Conservation (phyloP, 2,113 vertebrate genomes). For the Leiothrix lutea region DNA sequence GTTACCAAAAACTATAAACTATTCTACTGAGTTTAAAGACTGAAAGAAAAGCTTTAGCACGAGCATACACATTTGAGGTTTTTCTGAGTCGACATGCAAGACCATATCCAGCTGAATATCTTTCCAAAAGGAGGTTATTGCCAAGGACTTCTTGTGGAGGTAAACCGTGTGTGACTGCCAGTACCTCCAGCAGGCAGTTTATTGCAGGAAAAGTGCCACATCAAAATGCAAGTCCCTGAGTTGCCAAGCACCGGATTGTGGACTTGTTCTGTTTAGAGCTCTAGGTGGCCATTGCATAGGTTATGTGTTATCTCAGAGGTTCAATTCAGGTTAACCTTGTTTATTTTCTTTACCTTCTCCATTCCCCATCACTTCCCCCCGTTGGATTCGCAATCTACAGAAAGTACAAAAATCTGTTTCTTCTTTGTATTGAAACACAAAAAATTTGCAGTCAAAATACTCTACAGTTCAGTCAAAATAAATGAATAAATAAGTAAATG, state of each 20-base stretch:
- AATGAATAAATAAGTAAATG: neutral
- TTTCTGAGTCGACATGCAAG: neutral
- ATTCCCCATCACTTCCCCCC: neutral
- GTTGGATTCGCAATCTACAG: neutral
- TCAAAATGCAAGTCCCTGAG: neutral
- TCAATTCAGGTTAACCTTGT: fast-evolving
- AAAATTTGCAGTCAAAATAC: neutral
- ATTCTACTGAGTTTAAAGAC: neutral
- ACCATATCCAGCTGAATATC: neutral
- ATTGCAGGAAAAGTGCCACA: neutral
- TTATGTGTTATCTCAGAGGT: neutral
- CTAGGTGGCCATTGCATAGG: neutral
- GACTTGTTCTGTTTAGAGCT: neutral
- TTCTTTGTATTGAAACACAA: neutral
- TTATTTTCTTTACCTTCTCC: neutral
- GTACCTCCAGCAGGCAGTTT: neutral
- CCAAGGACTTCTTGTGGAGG: neutral
- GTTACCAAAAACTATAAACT: neutral
- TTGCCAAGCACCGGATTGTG: neutral
- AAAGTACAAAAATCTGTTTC: neutral
- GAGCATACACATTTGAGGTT: neutral
- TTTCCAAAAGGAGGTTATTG: neutral
- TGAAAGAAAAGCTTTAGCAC: neutral
- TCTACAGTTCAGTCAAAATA: neutral
- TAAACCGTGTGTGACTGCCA: neutral